Evolutionary conservation across 2,797 vertebrate genomes (phyloP).

Genomic region (Anolis apletophallus): DNA sequence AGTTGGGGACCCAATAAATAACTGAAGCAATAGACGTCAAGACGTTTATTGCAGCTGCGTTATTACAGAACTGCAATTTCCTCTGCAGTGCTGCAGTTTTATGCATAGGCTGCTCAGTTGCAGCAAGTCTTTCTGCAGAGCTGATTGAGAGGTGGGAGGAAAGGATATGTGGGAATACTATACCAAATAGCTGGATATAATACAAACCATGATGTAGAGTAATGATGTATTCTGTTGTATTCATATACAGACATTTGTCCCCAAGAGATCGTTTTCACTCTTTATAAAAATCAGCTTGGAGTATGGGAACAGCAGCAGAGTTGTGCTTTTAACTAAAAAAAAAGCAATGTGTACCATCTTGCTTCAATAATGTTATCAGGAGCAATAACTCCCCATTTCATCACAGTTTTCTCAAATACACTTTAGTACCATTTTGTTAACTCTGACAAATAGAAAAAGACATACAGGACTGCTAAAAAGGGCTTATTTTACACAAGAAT

Average conservation of each 20-base stretch:
- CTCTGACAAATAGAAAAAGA: not conserved
- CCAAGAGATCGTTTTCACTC: not conserved
- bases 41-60: slow-evolving; percentile 35
- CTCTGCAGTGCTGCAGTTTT: slow-evolving; percentile 37
- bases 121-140: slow-evolving; percentile 13
- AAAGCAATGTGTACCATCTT: not conserved
- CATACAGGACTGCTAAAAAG: not conserved
- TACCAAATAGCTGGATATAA: not conserved
- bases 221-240: not conserved
- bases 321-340: not conserved
- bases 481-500: not conserved
- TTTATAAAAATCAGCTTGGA: not conserved
- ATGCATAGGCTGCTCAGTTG: slow-evolving; percentile 31
- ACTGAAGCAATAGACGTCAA: slow-evolving; percentile 7
- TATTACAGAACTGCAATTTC: slow-evolving; percentile 38
- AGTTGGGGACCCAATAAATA: not conserved
- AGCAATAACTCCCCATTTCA: not conserved
- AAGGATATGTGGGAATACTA: not conserved
- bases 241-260: not conserved
- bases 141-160: not conserved
- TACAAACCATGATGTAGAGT: not conserved
- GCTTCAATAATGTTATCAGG: not conserved
- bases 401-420: not conserved
- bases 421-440: not conserved
- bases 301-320: not conserved